phyloP scores from a whole-genome alignment of 1,140 invertebrate genomes.

The Brachystomella parvula region DNA sequence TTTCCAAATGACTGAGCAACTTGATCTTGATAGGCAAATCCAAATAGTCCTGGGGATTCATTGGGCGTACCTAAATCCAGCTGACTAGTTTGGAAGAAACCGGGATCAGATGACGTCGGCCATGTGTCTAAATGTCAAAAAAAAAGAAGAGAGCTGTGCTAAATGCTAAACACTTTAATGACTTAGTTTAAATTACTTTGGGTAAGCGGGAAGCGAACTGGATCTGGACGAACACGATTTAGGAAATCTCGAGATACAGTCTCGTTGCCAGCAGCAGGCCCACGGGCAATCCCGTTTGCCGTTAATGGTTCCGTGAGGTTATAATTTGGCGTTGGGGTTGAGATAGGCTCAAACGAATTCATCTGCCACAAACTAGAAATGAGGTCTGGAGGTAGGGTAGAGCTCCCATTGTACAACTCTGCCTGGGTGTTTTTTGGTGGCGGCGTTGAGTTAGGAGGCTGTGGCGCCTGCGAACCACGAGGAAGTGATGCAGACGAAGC shows the following conservation, averaged over 20 bases:
- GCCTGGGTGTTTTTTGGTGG: neutral
- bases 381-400: neutral
- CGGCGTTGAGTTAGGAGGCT: neutral
- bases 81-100: neutral
- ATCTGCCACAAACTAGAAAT: slow-evolving; percentile 1
- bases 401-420: neutral
- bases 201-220: too few relatives aligned
- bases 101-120: neutral
- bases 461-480: neutral
- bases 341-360: neutral
- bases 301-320: too few relatives aligned
- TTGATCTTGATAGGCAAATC: too few relatives aligned
- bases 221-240: too few relatives aligned
- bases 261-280: neutral
- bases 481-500: neutral
- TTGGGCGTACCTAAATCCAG: too few relatives aligned
- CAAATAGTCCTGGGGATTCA: too few relatives aligned
- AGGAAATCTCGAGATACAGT: too few relatives aligned
- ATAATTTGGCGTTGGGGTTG: too few relatives aligned
- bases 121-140: neutral
- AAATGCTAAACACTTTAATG: too few relatives aligned
- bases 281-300: neutral
- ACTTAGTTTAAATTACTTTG: too few relatives aligned
- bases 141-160: too few relatives aligned
- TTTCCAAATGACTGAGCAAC: too few relatives aligned